Base-by-base conservation (phyloP, 2,113 vertebrate genomes). In the Tenebrosternarchus preto region DNA sequence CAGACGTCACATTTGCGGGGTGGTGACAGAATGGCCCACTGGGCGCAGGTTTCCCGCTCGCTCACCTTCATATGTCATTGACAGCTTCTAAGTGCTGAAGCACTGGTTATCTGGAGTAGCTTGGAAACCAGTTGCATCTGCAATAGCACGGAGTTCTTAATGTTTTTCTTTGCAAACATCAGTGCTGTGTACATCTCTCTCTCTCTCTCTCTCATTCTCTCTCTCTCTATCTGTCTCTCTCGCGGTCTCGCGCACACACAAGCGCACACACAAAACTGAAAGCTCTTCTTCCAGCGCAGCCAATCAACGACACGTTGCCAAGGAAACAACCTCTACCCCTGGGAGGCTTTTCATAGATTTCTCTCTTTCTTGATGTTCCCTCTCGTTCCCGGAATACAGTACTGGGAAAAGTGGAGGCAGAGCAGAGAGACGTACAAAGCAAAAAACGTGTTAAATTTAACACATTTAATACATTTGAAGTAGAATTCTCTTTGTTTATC, bases 281-380 rank as follows among this genome's bases (percentile, higher is more conserved):
- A 87, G 85, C 88, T 90, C 87, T 29, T 83, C 73, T 24, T 85
- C 76, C 9, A 66, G 83, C 60, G 55, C 88, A 80, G 73, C 93
- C 92, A 91, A 90, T 92, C 90, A 87, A 87, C 43, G 79, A 66
- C 79, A 86, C 27, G 93, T 95, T 94, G 90, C 93, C 90, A 83
- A 88, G 91, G 94, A 93, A 93, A 95, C 92, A 92, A 91, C 93
- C 94, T 93, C 89, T 91, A 88, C 91, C 93, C 92, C 92, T 89
- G 91, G 88, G 88, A 91, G 90, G 86, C 89, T 91, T 84, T 85
- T 79, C 81, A 82, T 86, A 81, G 83, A 85, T 88, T 84, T 88
- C 87, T 90, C 90, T 86, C 88, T 82, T 80, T 82, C 76, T 79
- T 83, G 86, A 88, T 83, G 85, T 83, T 72, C 76, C 71, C 77